Evolutionary conservation across 2,888 invertebrate genomes (phyloP).

Genomic region (Salticus scenicus): DNA sequence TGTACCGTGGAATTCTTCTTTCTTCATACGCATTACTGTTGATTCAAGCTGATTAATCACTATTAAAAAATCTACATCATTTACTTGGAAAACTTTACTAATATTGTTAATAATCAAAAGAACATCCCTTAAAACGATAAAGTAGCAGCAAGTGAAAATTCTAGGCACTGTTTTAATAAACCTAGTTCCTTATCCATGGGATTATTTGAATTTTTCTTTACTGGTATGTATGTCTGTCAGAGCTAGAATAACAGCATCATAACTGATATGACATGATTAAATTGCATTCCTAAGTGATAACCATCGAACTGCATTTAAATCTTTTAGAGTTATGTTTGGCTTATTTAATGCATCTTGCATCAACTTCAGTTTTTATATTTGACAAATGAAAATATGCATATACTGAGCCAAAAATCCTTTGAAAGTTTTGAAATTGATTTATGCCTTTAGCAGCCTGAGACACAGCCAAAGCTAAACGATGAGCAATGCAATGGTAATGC

Average conservation of each 20-base stretch:
- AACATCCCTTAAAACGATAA: constrained; percentile 5
- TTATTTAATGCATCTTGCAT: constrained; percentile 3
- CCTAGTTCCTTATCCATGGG: background rate
- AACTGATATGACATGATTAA: constrained; percentile 12
- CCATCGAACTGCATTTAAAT: constrained; percentile 1
- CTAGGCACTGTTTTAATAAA: background rate
- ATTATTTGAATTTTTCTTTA: background rate
- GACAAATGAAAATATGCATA: constrained; percentile 16
- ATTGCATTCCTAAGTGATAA: background rate
- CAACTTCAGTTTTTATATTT: background rate
- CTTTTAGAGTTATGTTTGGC: background rate
- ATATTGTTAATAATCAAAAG: background rate
- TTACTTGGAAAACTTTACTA: background rate
- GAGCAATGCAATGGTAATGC: constrained; percentile 21
- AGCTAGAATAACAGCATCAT: constrained; percentile 1
- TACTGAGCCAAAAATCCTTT: background rate
- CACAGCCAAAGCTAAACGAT: background rate
- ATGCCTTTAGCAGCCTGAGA: constrained; percentile 15
- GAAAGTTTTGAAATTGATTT: background rate
- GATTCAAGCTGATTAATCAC: background rate
- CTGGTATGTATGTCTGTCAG: constrained; percentile 4
- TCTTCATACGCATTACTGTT: background rate
- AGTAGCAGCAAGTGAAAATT: background rate
- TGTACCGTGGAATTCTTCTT: background rate
- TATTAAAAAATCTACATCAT: constrained; percentile 4